Evolutionary conservation across 2,797 vertebrate genomes (phyloP).

Genomic region (Sebastes nivosus): DNA sequence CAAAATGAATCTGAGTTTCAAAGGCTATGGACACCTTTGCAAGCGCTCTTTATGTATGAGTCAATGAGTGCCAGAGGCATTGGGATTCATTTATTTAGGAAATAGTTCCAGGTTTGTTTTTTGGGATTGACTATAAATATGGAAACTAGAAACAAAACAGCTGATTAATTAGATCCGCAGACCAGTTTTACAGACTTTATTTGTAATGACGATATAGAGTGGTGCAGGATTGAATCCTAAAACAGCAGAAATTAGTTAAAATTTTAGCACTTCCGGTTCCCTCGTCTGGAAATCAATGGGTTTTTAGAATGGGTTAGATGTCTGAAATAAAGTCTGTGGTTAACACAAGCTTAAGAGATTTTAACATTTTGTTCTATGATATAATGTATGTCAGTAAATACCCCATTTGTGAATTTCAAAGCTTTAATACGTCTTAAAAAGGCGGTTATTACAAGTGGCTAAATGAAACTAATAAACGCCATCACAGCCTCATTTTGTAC

Average conservation of each 20-base stretch:
- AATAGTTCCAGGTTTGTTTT: background rate
- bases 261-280: too few species aligned
- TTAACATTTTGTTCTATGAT: background rate
- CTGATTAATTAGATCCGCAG: slow-evolving; percentile 6
- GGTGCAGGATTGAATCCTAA: too few species aligned
- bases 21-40: background rate
- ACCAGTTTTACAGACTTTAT: background rate
- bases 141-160: background rate
- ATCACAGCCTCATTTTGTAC: too few species aligned
- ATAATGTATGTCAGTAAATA: background rate
- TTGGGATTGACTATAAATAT: slow-evolving; percentile 5
- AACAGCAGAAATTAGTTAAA: too few species aligned
- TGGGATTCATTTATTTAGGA: slow-evolving; percentile 12
- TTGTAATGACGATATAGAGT: background rate
- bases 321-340: background rate
- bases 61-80: background rate
- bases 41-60: background rate
- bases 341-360: background rate
- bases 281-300: too few species aligned
- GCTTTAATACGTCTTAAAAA: background rate
- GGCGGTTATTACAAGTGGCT: too few species aligned
- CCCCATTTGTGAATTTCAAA: background rate
- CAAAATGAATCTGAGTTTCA: slow-evolving; percentile 3
- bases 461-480: too few species aligned
- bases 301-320: too few species aligned